Conservation (phyloP, 2,113 vertebrate species). For the Mormoops blainvillei region DNA sequence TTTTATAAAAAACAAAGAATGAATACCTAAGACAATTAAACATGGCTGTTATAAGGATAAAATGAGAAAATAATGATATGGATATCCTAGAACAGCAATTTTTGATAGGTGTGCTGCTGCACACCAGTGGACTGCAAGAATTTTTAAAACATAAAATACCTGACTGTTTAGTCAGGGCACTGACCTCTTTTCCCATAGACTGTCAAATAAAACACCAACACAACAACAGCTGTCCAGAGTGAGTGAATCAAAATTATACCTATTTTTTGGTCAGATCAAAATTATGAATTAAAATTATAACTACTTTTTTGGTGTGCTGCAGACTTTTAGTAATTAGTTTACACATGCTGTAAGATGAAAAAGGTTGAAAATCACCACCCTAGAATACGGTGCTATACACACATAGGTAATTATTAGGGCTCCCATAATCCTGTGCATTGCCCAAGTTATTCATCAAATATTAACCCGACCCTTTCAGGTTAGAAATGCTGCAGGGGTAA, state of each 20-base stretch:
- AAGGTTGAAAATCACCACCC: not conserved
- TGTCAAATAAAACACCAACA: not conserved
- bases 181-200: not conserved
- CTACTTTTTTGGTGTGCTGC: too few relatives aligned
- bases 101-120: too few relatives aligned
- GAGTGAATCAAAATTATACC: not conserved
- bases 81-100: not conserved
- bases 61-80: slow-evolving; percentile 7
- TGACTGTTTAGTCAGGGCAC: not conserved
- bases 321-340: not conserved
- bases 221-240: not conserved
- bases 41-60: not conserved
- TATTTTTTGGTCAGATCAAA: not conserved
- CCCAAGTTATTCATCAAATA: slow-evolving; percentile 30
- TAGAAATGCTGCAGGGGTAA: slow-evolving; percentile 10
- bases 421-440: not conserved
- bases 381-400: not conserved
- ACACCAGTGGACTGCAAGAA: not conserved
- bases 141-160: not conserved
- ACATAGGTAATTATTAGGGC: not conserved
- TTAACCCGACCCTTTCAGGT: slow-evolving; percentile 29
- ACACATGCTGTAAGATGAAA: not conserved
- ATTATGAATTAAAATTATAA: not conserved
- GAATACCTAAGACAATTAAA: not conserved
- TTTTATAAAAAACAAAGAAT: not conserved